A percentile compares a stretch with the other conserved stretches of the same genome.
Evolutionary conservation across 1,140 invertebrate species (phyloP).

Genomic region (Pomacea maculata): DNA sequence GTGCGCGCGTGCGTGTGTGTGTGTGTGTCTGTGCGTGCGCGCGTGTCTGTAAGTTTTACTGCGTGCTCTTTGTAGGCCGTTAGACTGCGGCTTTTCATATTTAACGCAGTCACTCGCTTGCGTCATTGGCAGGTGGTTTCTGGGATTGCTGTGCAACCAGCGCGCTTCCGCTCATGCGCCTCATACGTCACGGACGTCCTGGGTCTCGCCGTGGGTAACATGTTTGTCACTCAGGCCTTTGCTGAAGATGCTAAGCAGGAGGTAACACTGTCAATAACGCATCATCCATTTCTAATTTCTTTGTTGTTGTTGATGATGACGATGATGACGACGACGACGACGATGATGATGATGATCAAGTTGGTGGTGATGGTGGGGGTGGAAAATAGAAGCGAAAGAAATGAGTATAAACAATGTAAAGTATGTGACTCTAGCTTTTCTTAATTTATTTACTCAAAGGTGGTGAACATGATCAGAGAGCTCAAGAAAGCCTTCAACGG

Average conservation of each 20-base stretch:
- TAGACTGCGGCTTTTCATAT: background rate
- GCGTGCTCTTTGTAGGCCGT: background rate
- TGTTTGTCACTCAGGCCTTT: conserved; percentile 91
- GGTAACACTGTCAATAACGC: conserved; percentile 55
- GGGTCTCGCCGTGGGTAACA: conserved; percentile 90
- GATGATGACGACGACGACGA: too few relatives aligned
- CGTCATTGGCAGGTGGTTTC: conserved; percentile 68
- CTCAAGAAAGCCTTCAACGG: conserved; percentile 85
- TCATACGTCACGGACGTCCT: conserved; percentile 82
- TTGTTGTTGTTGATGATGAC: too few relatives aligned
- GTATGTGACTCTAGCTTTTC: background rate
- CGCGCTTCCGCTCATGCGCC: conserved; percentile 83
- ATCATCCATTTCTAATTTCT: background rate
- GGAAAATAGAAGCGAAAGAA: background rate
- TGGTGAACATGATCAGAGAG: conserved; percentile 88
- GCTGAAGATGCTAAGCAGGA: conserved; percentile 79
- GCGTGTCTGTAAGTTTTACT: background rate
- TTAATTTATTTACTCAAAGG: conserved; percentile 68
- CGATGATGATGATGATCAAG: too few relatives aligned
- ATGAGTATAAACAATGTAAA: background rate
- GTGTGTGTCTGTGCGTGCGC: background rate
- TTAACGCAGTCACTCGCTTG: background rate
- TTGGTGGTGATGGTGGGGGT: too few relatives aligned
- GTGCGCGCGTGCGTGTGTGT: background rate
- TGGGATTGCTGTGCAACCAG: conserved; percentile 77